These are phyloP conservation scores for Morphnarchus princeps DNA, from an alignment of 2,113 vertebrate genomes.

Conservation along the genomic window DNA sequence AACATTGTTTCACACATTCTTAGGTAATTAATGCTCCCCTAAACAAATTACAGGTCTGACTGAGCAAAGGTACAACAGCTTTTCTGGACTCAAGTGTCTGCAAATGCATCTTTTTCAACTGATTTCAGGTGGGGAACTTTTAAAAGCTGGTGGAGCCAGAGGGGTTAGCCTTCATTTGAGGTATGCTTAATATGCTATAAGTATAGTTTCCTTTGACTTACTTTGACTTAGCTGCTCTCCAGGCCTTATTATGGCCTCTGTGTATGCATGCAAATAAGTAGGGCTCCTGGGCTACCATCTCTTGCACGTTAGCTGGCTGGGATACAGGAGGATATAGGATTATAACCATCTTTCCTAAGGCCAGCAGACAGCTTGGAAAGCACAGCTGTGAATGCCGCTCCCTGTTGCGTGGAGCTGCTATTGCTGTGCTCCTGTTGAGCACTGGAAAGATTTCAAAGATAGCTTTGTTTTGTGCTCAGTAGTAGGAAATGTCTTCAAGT, in stretches of 20 bases:
- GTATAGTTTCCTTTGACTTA: background rate
- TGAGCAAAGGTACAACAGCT: background rate
- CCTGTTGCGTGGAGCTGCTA: background rate
- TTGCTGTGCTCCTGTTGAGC: background rate
- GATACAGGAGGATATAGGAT: background rate
- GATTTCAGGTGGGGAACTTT: background rate
- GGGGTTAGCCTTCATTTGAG: background rate
- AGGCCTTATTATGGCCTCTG: background rate
- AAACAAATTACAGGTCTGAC: background rate
- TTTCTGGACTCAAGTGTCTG: background rate
- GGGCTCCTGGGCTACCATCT: background rate
- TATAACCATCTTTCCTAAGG: background rate
- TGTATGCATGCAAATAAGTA: background rate
- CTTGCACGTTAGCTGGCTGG: background rate
- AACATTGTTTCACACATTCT: background rate
- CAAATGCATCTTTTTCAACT: background rate
- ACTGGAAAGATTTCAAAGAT: background rate
- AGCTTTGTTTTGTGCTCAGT: background rate
- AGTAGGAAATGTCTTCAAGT: background rate
- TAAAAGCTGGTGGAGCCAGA: background rate
- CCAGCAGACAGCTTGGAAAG: background rate
- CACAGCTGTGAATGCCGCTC: background rate
- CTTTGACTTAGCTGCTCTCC: background rate
- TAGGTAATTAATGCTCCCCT: background rate
- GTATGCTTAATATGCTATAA: background rate